phyloP scores from a whole-genome alignment of 2,888 invertebrate species.

The Eledona agricola region DNA sequence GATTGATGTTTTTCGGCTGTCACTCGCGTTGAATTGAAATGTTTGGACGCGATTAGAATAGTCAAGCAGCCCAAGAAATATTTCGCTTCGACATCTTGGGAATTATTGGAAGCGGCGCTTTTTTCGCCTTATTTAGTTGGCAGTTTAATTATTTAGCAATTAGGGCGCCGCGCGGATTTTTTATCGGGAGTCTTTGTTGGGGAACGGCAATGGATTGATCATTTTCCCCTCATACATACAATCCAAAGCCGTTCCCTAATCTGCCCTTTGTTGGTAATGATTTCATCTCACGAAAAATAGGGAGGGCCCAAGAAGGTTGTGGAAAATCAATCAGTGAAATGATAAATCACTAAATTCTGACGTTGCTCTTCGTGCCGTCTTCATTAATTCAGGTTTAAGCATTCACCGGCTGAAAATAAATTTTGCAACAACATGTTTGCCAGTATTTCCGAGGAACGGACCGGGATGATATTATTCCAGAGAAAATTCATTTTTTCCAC shows the following conservation, averaged over 20 bases:
- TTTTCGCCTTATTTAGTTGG: slow-evolving; percentile 16
- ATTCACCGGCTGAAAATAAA: too few species aligned
- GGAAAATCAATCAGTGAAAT: slow-evolving; percentile 42
- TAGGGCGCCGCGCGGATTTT: slow-evolving; percentile 7
- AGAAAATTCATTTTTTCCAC: too few species aligned
- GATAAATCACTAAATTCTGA: slow-evolving; percentile 38
- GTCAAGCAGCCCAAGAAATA: slow-evolving; percentile 20
- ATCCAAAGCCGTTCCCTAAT: slow-evolving; percentile 20
- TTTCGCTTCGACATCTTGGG: slow-evolving; percentile 8
- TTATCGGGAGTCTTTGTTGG: slow-evolving; percentile 14
- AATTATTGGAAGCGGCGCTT: slow-evolving; percentile 9
- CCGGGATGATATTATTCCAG: too few species aligned
- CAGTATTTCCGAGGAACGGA: too few species aligned
- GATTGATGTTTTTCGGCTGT: slow-evolving; percentile 36
- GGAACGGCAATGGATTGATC: slow-evolving; percentile 20
- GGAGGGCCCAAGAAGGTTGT: slow-evolving; percentile 19
- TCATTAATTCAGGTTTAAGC: slow-evolving; percentile 40
- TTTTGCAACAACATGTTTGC: too few species aligned
- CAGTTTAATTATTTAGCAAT: slow-evolving; percentile 25
- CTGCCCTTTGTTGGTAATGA: slow-evolving; percentile 39
- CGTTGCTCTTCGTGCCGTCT: slow-evolving; percentile 28
- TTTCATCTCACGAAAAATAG: slow-evolving; percentile 34
- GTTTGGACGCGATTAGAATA: slow-evolving; percentile 34
- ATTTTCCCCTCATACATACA: slow-evolving; percentile 26
- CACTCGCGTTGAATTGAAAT: slow-evolving; percentile 31